phyloP scores from a whole-genome alignment of 2,888 invertebrate species.

The Hydrotaea cyrtoneurina region DNA sequence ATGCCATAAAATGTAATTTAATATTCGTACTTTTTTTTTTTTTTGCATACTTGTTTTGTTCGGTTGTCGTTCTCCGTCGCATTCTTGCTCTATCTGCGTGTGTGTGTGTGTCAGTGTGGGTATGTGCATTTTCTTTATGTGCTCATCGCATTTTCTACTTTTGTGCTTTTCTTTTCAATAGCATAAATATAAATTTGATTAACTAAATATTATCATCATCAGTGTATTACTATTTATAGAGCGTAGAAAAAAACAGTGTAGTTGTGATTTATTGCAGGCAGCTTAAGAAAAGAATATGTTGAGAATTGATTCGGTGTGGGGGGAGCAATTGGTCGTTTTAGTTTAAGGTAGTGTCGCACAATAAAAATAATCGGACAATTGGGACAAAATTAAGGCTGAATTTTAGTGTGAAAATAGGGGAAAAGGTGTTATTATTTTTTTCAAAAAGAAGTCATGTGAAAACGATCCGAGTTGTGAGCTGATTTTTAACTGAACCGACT shows the following conservation, averaged over 20 bases:
- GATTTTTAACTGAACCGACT: no score
- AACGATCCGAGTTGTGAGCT: no score
- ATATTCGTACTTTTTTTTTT: neutral
- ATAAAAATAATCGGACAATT: no score
- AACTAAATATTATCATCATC: neutral
- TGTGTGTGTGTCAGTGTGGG: neutral
- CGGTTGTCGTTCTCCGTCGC: conserved; percentile 21
- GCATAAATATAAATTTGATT: neutral
- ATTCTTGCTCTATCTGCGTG: neutral
- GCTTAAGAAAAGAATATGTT: conserved; percentile 34
- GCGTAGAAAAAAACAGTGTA: neutral
- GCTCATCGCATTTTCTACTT: neutral
- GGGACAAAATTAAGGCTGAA: no score
- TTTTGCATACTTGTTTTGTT: conserved; percentile 10
- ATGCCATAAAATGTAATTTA: conserved; percentile 58
- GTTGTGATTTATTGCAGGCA: neutral
- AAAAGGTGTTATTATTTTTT: no score
- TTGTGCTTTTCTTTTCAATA: neutral
- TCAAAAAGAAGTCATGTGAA: no score
- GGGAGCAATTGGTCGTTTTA: no score
- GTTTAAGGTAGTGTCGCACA: no score
- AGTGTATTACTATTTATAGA: neutral
- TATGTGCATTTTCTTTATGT: conserved; percentile 8
- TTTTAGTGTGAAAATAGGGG: no score
- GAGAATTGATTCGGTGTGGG: conserved; percentile 30